Percentiles rank a stretch among this genome's conserved stretches.
phyloP scores from a whole-genome alignment of 1,140 invertebrate species.

The Eueides isabella region DNA sequence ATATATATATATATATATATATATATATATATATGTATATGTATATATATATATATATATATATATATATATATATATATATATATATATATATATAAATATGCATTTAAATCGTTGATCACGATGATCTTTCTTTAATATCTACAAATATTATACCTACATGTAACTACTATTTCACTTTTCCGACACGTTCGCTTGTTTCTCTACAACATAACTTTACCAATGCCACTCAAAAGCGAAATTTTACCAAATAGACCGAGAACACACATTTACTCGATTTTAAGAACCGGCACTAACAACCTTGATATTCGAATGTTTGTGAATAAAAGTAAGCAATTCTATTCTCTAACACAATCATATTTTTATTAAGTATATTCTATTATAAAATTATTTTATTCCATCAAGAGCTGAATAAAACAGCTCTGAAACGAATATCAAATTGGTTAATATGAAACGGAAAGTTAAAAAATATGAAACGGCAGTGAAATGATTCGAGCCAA shows the following conservation, averaged over 20 bases:
- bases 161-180: background rate
- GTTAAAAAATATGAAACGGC: constrained; percentile 37
- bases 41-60: too few species aligned
- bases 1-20: too few species aligned
- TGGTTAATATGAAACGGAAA: constrained; percentile 23
- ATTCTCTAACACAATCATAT: background rate
- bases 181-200: constrained; percentile 19
- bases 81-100: too few species aligned
- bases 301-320: constrained; percentile 19
- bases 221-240: constrained; percentile 49
- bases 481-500: constrained; percentile 35
- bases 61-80: too few species aligned
- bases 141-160: background rate
- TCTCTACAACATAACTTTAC: constrained; percentile 17
- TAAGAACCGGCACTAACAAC: constrained; percentile 17
- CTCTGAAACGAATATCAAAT: background rate
- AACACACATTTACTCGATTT: constrained; percentile 50
- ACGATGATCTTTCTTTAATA: too few species aligned
- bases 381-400: background rate
- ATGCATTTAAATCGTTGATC: too few species aligned
- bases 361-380: background rate
- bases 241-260: constrained; percentile 63
- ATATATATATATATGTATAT: too few species aligned
- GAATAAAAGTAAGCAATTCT: background rate
- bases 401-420: background rate